A percentile compares a stretch with the other conserved stretches of the same genome.
phyloP scores from a whole-genome alignment of 2,113 vertebrate species.

The Neotoma lepida region DNA sequence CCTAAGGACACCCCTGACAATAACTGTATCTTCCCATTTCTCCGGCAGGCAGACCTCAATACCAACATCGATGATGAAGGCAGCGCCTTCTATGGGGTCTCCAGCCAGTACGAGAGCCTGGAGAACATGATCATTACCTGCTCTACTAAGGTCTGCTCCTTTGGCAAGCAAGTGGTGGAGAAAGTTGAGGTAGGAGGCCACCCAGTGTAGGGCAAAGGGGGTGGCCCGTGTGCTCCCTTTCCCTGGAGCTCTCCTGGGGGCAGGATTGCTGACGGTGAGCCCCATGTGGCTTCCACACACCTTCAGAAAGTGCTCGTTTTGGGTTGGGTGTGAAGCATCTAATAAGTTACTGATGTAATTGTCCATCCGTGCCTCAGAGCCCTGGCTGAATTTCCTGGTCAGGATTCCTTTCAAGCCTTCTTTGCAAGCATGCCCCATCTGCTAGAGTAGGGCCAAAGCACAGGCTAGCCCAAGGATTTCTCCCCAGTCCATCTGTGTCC shows the following conservation, averaged over 20 bases:
- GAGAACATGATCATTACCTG: constrained; percentile 98
- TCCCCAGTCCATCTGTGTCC: not conserved
- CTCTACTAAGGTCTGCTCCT: constrained; percentile 98
- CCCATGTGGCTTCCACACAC: not conserved
- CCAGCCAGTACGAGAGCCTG: constrained; percentile 95
- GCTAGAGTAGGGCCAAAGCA: not conserved
- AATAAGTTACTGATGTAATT: too few species aligned
- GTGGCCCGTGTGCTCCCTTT: not conserved
- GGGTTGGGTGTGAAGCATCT: not conserved
- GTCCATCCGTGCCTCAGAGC: not conserved
- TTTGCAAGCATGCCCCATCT: not conserved
- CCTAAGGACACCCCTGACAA: not conserved
- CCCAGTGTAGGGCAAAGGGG: accelerated
- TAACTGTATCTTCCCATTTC: not conserved
- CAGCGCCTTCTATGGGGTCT: constrained; percentile 95
- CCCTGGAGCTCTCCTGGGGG: too few species aligned
- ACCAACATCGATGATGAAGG: constrained; percentile 94
- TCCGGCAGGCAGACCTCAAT: constrained; percentile 93
- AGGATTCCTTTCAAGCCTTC: not conserved
- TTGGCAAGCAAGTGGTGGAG: constrained; percentile 98
- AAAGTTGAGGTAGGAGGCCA: constrained; percentile 93
- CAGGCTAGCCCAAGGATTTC: not conserved
- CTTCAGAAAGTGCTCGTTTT: not conserved
- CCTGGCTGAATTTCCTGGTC: not conserved
- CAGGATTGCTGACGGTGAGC: not conserved